Evolutionary conservation across 2,113 vertebrate species (phyloP).

Genomic region (Prolemur simus): DNA sequence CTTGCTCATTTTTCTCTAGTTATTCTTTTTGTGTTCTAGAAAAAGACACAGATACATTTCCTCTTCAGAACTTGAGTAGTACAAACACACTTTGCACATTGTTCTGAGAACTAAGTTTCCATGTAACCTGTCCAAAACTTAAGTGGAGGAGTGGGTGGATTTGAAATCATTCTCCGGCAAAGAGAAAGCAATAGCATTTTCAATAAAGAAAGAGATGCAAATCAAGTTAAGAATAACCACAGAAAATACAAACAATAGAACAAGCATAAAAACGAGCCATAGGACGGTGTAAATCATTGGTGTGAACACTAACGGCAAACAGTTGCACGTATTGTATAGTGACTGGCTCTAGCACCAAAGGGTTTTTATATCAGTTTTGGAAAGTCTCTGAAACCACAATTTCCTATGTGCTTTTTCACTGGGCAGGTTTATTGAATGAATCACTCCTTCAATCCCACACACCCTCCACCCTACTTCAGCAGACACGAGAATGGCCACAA

Average conservation of each 20-base stretch:
- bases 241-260: neutral
- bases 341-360: neutral
- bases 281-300: neutral
- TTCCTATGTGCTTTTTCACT: neutral
- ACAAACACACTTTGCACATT: neutral
- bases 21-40: neutral
- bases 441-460: neutral
- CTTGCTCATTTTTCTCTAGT: neutral
- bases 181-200: neutral
- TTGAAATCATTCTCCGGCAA: neutral
- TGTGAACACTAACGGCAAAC: neutral
- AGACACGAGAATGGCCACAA: neutral
- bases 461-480: neutral
- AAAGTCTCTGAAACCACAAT: neutral
- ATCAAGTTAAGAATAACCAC: neutral
- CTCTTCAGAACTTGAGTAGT: neutral
- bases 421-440: neutral
- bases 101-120: neutral
- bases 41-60: neutral
- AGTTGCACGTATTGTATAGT: rapidly evolving
- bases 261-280: neutral
- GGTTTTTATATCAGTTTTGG: neutral
- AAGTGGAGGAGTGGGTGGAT: neutral
- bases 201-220: neutral
- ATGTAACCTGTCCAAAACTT: neutral